phyloP scores from a whole-genome alignment of 2,888 invertebrate genomes.

The Drosophila lutescens region DNA sequence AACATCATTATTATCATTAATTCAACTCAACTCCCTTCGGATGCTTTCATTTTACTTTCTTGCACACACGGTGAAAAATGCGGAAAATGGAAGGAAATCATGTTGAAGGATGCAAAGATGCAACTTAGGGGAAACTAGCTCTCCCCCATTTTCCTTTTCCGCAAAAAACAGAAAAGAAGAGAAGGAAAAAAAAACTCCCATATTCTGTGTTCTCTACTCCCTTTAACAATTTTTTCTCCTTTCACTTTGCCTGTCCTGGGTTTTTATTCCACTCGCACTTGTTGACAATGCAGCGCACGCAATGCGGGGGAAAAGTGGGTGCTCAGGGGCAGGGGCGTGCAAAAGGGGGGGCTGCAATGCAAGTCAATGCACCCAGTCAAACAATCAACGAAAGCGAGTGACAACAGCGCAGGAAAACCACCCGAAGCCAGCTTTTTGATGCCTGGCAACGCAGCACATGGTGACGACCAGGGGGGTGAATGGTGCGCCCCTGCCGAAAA shows the following conservation, averaged over 20 bases:
- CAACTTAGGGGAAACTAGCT: slow-evolving; percentile 22
- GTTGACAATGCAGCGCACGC: slow-evolving; percentile 62
- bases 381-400: slow-evolving; percentile 55
- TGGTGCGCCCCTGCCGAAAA: background rate
- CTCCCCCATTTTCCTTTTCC: slow-evolving; percentile 1
- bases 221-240: slow-evolving; percentile 10
- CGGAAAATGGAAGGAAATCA: slow-evolving; percentile 24
- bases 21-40: slow-evolving; percentile 19
- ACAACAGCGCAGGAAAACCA: slow-evolving; percentile 32
- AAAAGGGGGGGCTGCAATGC: slow-evolving; percentile 6
- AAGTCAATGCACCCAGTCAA: slow-evolving; percentile 62
- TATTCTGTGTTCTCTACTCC: background rate
- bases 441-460: background rate
- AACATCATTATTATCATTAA: slow-evolving; percentile 7
- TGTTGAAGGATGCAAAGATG: slow-evolving; percentile 23
- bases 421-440: slow-evolving; percentile 6
- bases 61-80: slow-evolving; percentile 14
- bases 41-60: slow-evolving; percentile 25
- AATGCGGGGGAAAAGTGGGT: slow-evolving; percentile 28
- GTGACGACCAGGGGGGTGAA: background rate
- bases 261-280: slow-evolving; percentile 44
- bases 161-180: background rate
- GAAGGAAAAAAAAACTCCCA: background rate
- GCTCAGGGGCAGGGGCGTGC: background rate
- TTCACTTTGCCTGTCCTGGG: slow-evolving; percentile 13